phyloP scores from a whole-genome alignment of 2,797 vertebrate species.

The Anniella stebbinsi region DNA sequence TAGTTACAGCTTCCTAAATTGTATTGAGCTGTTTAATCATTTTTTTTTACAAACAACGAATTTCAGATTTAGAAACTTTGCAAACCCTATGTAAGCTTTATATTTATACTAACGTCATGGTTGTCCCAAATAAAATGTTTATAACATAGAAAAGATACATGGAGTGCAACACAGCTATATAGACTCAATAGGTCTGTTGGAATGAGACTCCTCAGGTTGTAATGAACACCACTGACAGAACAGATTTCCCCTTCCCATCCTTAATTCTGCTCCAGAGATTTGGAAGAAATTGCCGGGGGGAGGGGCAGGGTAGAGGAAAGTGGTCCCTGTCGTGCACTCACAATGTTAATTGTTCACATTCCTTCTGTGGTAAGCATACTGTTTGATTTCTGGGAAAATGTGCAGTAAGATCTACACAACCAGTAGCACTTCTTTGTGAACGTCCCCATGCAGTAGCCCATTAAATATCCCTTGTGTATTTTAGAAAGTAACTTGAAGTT shows the following conservation, averaged over 20 bases:
- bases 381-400: not conserved
- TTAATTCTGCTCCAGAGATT: not conserved
- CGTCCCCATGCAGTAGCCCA: not conserved
- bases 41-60: not conserved
- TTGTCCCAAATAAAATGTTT: not conserved
- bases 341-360: not conserved
- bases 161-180: not conserved
- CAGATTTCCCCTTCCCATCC: not conserved
- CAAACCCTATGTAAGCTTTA: not conserved
- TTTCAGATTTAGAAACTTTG: not conserved
- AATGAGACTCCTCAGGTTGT: not conserved
- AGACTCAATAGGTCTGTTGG: not conserved
- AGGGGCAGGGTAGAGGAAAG: not conserved
- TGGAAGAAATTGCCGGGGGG: too few relatives aligned
- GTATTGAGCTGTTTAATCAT: not conserved
- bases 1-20: not conserved
- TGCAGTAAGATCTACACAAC: not conserved
- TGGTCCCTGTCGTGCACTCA: not conserved
- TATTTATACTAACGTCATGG: not conserved
- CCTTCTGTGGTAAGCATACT: not conserved
- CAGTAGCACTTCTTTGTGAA: not conserved
- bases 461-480: not conserved
- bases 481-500: not conserved
- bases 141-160: not conserved
- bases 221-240: not conserved